A percentile compares a stretch with the other conserved stretches of the same genome.
Conservation (phyloP, 37 sponge, comb jelly and placozoan species). For the Theonella swinhoei region DNA sequence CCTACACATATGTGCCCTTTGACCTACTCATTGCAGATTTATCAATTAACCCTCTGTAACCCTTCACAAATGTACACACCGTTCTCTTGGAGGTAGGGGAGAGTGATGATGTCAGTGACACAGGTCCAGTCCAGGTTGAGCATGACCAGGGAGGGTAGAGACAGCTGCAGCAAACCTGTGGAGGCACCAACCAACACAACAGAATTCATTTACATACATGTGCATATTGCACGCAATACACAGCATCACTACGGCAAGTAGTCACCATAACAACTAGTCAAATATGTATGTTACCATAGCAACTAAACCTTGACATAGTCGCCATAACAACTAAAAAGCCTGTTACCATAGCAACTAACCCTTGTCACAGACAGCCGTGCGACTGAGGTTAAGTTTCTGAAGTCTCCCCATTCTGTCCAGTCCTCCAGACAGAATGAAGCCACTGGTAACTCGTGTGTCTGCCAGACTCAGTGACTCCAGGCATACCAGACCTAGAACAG, state of each 20-base stretch:
- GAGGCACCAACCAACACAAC: background rate
- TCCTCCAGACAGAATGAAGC: constrained; percentile 39
- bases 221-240: background rate
- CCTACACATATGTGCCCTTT: no score
- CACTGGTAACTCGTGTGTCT: constrained; percentile 58
- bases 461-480: constrained; percentile 42
- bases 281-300: no score
- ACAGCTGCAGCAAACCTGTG: constrained; percentile 14
- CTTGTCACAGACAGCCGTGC: constrained; percentile 61
- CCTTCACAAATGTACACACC: background rate
- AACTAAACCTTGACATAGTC: background rate
- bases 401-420: constrained; percentile 26
- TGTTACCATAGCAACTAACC: constrained; percentile 7
- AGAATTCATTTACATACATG: background rate
- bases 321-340: no score
- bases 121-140: constrained; percentile 72
- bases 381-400: constrained; percentile 55
- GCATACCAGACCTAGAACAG: constrained; percentile 7
- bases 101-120: constrained; percentile 35
- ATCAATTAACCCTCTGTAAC: no score
- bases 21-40: no score
- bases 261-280: no score
- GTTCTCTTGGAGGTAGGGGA: constrained; percentile 8
- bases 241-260: no score
- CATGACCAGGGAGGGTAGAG: constrained; percentile 51